These are phyloP conservation scores for Chalcosyrphus nemorum DNA, from an alignment of 2,888 invertebrate genomes.

Conservation along the genomic window DNA sequence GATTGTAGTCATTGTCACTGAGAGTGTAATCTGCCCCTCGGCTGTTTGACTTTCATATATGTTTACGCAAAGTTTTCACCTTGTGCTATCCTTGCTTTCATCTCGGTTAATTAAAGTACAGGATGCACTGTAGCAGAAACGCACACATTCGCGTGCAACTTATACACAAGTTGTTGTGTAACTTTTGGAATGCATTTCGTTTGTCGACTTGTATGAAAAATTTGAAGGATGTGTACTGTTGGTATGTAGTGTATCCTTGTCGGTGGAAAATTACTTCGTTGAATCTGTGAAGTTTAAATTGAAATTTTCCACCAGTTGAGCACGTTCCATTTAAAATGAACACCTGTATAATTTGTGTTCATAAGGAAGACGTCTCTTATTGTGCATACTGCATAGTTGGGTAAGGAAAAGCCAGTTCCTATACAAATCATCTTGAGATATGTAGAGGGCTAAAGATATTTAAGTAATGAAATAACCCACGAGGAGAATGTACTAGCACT, in stretches of 20 bases:
- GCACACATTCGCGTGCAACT: background rate
- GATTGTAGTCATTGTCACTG: background rate
- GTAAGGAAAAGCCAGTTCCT: too few relatives aligned
- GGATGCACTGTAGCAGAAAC: background rate
- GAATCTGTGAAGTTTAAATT: slow-evolving; percentile 21
- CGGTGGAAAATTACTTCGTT: background rate
- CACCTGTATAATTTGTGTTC: background rate
- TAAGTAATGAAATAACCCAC: too few relatives aligned
- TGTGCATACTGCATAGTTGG: background rate
- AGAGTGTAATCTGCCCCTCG: background rate
- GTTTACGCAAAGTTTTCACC: slow-evolving; percentile 1
- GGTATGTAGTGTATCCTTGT: background rate
- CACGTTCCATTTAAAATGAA: background rate
- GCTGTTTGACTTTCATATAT: background rate
- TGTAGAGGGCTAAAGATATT: too few relatives aligned
- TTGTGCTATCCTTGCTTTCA: background rate
- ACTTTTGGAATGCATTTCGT: background rate
- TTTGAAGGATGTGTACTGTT: background rate
- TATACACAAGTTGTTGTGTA: too few relatives aligned
- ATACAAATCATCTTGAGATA: too few relatives aligned
- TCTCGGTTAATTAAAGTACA: slow-evolving; percentile 25
- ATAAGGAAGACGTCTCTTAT: background rate
- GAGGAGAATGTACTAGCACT: too few relatives aligned
- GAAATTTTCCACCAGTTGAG: slow-evolving; percentile 8
- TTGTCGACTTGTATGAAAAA: background rate